Evolutionary conservation across 2,113 vertebrate genomes (phyloP).

Genomic region (Lucifuga dentata): DNA sequence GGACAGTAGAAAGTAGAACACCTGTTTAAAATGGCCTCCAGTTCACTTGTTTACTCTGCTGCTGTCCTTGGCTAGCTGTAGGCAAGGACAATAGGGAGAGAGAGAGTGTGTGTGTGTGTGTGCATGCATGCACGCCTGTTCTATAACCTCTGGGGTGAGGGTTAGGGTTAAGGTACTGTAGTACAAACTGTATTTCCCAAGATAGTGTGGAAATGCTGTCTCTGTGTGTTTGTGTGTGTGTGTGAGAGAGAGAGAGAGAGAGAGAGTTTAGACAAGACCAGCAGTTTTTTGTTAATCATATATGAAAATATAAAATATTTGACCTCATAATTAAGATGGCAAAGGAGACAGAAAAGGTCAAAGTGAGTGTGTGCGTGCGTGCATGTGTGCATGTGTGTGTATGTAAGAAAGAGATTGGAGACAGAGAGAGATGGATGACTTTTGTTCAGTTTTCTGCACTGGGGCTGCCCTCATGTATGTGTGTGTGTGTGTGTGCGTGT

Average conservation of each 20-base stretch:
- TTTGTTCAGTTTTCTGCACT: constrained; percentile 38
- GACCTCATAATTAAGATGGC: not conserved
- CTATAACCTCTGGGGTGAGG: no score
- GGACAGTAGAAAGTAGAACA: constrained; percentile 25
- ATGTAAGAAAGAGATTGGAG: no score
- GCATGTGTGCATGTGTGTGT: no score
- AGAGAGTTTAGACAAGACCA: no score
- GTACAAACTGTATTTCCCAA: no score
- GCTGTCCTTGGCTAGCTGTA: constrained; percentile 20
- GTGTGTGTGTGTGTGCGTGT: constrained; percentile 23
- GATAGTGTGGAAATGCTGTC: no score
- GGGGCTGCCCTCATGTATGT: constrained; percentile 10
- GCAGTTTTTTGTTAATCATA: no score
- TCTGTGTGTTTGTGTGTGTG: no score
- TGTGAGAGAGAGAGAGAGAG: no score
- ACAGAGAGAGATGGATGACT: constrained; percentile 21
- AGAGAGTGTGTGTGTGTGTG: constrained; percentile 21
- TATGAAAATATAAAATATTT: constrained; percentile 7
- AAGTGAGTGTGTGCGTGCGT: not conserved
- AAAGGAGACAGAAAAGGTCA: not conserved
- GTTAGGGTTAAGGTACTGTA: no score
- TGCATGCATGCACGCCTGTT: not conserved
- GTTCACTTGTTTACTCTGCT: constrained; percentile 15
- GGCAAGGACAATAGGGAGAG: constrained; percentile 34
- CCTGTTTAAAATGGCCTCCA: constrained; percentile 31